Conservation (phyloP, 2,113 vertebrate species). For the Fulica atra region DNA sequence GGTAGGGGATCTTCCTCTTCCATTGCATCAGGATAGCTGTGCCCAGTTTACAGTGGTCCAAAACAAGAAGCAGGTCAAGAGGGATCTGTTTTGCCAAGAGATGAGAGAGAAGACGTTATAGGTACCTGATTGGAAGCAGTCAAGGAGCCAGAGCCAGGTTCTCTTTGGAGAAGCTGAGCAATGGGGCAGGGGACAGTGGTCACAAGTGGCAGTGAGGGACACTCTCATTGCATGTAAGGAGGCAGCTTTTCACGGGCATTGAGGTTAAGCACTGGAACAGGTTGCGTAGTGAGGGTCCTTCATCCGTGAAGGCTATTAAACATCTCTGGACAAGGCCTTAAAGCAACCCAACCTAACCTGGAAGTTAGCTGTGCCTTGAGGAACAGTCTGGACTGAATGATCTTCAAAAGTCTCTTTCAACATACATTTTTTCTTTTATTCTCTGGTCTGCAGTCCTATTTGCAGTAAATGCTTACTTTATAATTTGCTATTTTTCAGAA, state of each 20-base stretch:
- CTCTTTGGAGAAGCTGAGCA: background rate
- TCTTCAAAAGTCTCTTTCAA: background rate
- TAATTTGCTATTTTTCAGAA: background rate
- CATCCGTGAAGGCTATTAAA: background rate
- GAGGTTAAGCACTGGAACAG: background rate
- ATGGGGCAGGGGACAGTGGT: background rate
- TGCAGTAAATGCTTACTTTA: background rate
- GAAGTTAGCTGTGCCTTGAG: background rate
- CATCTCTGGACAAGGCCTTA: background rate
- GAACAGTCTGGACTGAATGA: background rate
- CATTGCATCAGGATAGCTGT: background rate
- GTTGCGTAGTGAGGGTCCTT: background rate
- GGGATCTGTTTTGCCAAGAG: background rate
- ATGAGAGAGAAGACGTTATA: accelerated
- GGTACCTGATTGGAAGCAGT: background rate
- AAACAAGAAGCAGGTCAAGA: background rate
- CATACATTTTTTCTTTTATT: background rate
- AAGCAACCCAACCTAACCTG: background rate
- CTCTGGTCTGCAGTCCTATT: background rate
- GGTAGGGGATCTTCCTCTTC: background rate
- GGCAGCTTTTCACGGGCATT: background rate
- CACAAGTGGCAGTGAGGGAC: background rate
- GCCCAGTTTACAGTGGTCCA: background rate
- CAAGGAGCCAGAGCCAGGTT: background rate
- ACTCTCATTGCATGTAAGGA: background rate